Base-by-base conservation (phyloP, 2,888 invertebrate species). In the Meloe dianella region DNA sequence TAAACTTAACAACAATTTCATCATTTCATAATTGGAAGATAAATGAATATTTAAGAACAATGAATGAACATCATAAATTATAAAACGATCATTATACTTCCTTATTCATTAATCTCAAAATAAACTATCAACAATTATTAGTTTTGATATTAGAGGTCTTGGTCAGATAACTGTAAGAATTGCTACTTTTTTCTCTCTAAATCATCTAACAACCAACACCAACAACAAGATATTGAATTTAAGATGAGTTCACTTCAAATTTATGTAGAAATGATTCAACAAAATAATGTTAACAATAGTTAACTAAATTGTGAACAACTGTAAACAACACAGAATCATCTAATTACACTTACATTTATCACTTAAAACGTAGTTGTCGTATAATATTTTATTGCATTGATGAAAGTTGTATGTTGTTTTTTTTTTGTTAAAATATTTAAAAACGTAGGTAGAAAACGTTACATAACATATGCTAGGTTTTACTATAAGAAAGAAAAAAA, bases 321-420 rank as follows among this genome's bases (percentile, higher is more conserved):
- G n/a, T 41, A 41, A n/a, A 41, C 41, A 8, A 1, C 35, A 35
- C 4, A 12, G 41, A 7, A 41, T 41, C 41, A 17, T 41, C n/a
- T 41, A 41, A 41, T 41, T 41, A 41, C 17, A 17, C 7, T 35
- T 12, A 12, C 17, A n/a, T n/a, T 41, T 41, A 41, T n/a, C n/a
- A 35, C 12, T 4, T 35, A 12, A 1, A 20, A 20, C 47, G 4
- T 47, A 24, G 8, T 24, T 51, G 51, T 51, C 41, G 41, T 5
- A 41, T 17, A 41, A 41, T 41, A 41, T 41, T 47, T 51, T 51
- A 51, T 51, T 51, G 51, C 51, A 51, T 24, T 51, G 51, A 51
- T 51, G 51, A 51, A 51, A 51, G 22, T 51, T 51, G 22, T 20
- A 35, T 35, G 14, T 32, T 32, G 32, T 32, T 20, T 2, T 47